These are phyloP conservation scores for Phengaris arion DNA, from an alignment of 2,888 invertebrate genomes.

Conservation along the genomic window DNA sequence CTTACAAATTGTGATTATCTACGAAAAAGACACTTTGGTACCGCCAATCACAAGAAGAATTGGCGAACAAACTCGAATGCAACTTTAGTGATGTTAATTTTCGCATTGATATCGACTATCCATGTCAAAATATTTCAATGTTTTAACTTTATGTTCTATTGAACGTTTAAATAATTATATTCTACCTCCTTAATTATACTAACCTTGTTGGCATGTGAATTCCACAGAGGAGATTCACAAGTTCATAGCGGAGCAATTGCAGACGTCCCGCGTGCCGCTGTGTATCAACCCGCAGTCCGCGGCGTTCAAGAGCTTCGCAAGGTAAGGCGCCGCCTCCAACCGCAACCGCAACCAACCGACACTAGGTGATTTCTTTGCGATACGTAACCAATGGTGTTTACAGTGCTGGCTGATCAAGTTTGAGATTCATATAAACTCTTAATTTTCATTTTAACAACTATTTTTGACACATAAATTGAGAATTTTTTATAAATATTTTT, in stretches of 20 bases:
- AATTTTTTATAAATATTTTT: background rate
- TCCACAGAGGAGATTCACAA: conserved; percentile 97
- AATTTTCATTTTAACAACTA: background rate
- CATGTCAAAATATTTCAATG: background rate
- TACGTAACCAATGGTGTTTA: conserved; percentile 58
- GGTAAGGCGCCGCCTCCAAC: conserved; percentile 84
- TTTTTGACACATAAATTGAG: background rate
- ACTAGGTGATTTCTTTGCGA: conserved; percentile 80
- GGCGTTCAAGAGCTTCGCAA: conserved; percentile 99
- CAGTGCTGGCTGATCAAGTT: conserved; percentile 33
- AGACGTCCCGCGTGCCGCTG: conserved; percentile 96
- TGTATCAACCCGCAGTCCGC: conserved; percentile 99
- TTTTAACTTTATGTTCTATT: too few relatives aligned
- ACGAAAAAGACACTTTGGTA: too few relatives aligned
- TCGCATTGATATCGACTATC: background rate
- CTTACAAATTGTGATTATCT: too few relatives aligned
- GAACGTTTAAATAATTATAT: too few relatives aligned
- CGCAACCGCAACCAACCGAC: conserved; percentile 70
- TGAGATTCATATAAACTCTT: background rate
- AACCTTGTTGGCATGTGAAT: conserved; percentile 44
- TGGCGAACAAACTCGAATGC: background rate
- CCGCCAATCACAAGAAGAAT: background rate
- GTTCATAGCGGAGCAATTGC: conserved; percentile 98
- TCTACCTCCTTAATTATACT: background rate
- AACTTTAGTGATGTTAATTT: background rate